Conservation (phyloP, 2,113 vertebrate genomes). For the Thamnophis sirtalis region DNA sequence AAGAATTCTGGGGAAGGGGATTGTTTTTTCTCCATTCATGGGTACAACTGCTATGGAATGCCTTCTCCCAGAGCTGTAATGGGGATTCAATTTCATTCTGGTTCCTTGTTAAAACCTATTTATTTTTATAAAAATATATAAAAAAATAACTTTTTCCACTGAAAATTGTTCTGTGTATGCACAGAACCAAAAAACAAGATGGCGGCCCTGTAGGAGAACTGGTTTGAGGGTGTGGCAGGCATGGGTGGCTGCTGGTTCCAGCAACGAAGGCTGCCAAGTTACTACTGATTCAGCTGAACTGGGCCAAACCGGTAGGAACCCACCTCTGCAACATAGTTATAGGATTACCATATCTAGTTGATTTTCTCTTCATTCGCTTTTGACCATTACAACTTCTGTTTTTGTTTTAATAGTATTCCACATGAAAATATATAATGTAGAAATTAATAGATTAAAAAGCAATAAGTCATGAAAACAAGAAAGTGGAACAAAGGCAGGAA, state of each 20-base stretch:
- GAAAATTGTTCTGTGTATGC: too few species aligned
- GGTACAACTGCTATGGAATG: neutral
- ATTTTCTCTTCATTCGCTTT: neutral
- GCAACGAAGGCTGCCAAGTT: too few species aligned
- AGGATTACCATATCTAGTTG: neutral
- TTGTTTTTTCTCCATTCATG: neutral
- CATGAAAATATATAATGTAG: neutral
- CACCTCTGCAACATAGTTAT: neutral
- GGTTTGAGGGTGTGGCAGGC: too few species aligned
- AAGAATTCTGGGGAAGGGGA: neutral
- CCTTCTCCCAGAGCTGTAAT: neutral
- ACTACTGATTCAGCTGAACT: too few species aligned
- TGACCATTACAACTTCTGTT: neutral
- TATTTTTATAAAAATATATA: neutral
- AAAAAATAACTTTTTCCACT: too few species aligned
- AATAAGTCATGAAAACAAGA: neutral
- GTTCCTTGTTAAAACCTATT: neutral
- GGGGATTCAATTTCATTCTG: neutral
- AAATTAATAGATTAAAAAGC: neutral
- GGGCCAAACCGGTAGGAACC: too few species aligned
- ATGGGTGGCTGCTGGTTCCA: too few species aligned
- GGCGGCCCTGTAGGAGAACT: too few species aligned
- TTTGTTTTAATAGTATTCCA: neutral
- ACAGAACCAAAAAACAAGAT: too few species aligned
- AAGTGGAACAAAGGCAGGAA: neutral